Base-by-base conservation (phyloP, 2,888 invertebrate species). In the Clanis bilineata region DNA sequence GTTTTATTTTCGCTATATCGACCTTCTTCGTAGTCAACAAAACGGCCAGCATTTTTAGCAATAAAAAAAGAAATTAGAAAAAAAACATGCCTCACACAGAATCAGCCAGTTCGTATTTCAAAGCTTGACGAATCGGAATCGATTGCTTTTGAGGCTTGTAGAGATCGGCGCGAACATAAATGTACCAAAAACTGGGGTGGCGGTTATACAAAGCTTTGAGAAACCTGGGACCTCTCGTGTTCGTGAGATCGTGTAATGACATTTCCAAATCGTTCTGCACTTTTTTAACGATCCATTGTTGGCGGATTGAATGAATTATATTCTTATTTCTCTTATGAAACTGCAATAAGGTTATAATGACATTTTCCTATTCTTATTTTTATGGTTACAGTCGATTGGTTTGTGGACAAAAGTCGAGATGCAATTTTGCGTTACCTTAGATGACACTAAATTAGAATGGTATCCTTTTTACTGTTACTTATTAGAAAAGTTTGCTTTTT, bases 51-150 rank as follows among this genome's bases (percentile, higher is more conserved):
- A 51, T 51, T 22, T 28, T 41, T 39, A 22, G n/a, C 41, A 56
- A 25, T 41, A 56, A 56, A 56, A 56, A 56, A 65, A 44, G 61
- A 63, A 64, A 60, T 57, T 61, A 61, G 64, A 62, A 66, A 71
- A 73, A 76, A 76, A 73, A 67, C 72, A 71, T 71, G 68, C 72
- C 70, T 66, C 69, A 63, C 72, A 75, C 68, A 76, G 73, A 72
- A 70, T 69, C 69, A 64, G 68, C 67, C 68, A 69, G 81, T 79
- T 83, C 78, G 76, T 72, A 79, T 79, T 85, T 81, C 80, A 74
- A 79, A 77, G 79, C 79, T 71, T 82, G 82, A 79, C 83, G 80
- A 85, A 85, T 83, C 68, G 73, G 71, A 73, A 74, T 72, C 76
- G 78, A 82, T 82, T 82, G 82, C 74, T 80, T 73, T 75, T 73